Evolutionary conservation across 2,888 invertebrate species (phyloP), one percentile per base, ranked within the genome.

Genomic region (Amorpha juglandis): DNA sequence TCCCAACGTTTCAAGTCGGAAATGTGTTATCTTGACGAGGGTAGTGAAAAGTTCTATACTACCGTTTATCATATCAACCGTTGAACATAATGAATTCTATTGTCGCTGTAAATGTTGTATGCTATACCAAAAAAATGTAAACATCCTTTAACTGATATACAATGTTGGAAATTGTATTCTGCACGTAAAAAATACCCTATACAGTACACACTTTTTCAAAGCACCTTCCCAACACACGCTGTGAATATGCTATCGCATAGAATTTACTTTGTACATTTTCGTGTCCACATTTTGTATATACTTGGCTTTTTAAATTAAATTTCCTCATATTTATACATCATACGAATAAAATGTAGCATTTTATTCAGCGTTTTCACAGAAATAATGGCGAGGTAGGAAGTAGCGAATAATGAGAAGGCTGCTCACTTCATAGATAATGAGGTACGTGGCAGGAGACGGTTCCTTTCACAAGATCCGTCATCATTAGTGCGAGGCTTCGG

Each of bases 381-480:
- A 82, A 86, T 83, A 86, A 83, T 82, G 79, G 80, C 76, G 78
- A 74, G 77, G 71, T 71, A 77, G 78, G 76, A 81, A 79, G 76
- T 74, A 33, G 21, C 6, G 58, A 58, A 65, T 58, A 58, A 58
- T 55, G 55, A 38, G 48, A 55, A 19, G 58, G 47, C 55, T 47
- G 53, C 33, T 55, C 48, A 62, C 38, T 84, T 87, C 81, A 80
- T 83, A 85, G 84, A 89, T 91, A 91, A 91, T 89, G 91, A 90
- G 88, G 78, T 78, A 80, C 73, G 72, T 78, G 80, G 83, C 79
- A 79, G 81, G 78, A 83, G 82, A 80, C 78, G 79, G 82, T 81
- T 86, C 87, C 87, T 89, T 90, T 90, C 87, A 87, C 80, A 71
- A 82, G 85, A 89, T 89, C 87, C 86, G 89, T 89, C 89, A 88